Evolutionary conservation across 2,113 vertebrate genomes (phyloP).

Genomic region (Varanus komodoensis): DNA sequence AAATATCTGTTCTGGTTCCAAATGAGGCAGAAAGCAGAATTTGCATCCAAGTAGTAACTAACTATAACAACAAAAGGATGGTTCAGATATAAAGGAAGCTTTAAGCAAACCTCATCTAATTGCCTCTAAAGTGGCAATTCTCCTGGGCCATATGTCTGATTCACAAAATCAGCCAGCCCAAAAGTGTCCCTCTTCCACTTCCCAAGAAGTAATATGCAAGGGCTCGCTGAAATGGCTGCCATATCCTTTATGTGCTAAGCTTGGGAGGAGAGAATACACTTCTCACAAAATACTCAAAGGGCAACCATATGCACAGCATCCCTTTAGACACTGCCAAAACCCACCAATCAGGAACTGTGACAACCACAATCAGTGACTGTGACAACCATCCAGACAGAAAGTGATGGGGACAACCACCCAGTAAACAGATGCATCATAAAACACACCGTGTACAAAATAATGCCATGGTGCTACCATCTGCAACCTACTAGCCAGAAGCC

Average conservation of each 20-base stretch:
- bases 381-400: too few relatives aligned
- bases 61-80: background rate
- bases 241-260: too few relatives aligned
- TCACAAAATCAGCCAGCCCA: background rate
- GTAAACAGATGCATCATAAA: too few relatives aligned
- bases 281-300: too few relatives aligned
- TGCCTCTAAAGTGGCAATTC: background rate
- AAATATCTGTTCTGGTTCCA: conserved; percentile 43
- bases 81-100: background rate
- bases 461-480: background rate
- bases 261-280: too few relatives aligned
- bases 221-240: background rate
- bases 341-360: too few relatives aligned
- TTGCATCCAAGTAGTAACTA: background rate
- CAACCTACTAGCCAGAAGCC: background rate
- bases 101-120: background rate
- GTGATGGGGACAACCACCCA: too few relatives aligned
- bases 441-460: background rate
- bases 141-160: conserved; percentile 1
- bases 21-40: conserved; percentile 41
- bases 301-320: too few relatives aligned
- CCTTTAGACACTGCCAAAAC: too few relatives aligned
- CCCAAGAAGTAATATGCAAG: background rate
- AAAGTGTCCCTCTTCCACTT: background rate
- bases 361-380: too few relatives aligned